Base-by-base conservation (phyloP, 2,797 vertebrate species). In the Menidia menidia region DNA sequence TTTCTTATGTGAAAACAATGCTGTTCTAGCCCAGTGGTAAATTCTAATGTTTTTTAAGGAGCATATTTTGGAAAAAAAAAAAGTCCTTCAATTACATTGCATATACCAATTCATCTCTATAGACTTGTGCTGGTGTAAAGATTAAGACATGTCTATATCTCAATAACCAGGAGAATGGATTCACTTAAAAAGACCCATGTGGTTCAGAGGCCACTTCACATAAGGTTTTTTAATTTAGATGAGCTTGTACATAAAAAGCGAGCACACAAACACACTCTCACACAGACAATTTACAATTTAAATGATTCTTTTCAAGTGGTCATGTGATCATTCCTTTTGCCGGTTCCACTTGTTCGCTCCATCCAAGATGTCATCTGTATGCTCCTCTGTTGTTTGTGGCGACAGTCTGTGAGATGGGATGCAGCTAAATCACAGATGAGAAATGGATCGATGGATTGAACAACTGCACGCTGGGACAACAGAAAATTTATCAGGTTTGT, bases 151-250 rank as follows among this genome's bases (percentile, higher is more conserved):
- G 33, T 63, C 4, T 59, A 45, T 45, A 48, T 52, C 52, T 71
- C 51, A 31, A 68, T 69, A 74, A 86, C 74, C 79, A 84, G 75
- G 53, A 60, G 32, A 13, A 54, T 16, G 42, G 3, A 35, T 50
- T 55, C 77, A 71, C 57, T 25, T 25, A 55, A 59, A 75, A 54
- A 74, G 51, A 75, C 79, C 69, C 78, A 68, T 30, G 64, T 45
- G 39, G 62, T 63, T 71, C 55, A 71, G 73, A 76, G 73, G 72
- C 77, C 86, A 83, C 92, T 93, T 94, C 90, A 92, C 89, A 92
- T 51, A 30, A 83, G 87, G 80, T 68, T 77, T 77, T 89, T 89
- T 91, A 92, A 93, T 93, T 87, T 80, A 88, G 72, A 86, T 86
- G 87, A 89, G 88, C 81, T 47, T 13, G 55, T 62, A 42, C 25